A percentile compares a stretch with the other conserved stretches of the same genome.
phyloP scores from a whole-genome alignment of 2,888 invertebrate species.

The Drosophila niveifrons region DNA sequence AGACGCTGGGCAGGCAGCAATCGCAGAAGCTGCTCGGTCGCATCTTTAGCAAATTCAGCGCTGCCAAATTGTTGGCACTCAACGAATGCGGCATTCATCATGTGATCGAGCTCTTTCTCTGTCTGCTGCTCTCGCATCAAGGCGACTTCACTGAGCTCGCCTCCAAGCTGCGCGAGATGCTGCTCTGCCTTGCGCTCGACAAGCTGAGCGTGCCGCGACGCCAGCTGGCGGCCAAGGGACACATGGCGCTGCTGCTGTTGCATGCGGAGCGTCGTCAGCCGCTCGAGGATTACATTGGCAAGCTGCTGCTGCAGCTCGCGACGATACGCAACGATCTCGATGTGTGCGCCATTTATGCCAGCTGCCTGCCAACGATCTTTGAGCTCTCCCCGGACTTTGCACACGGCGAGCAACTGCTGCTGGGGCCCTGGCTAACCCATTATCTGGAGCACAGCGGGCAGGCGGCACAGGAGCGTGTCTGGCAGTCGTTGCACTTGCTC shows the following conservation, averaged over 20 bases:
- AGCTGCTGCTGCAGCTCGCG: constrained; percentile 80
- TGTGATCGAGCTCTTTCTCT: constrained; percentile 85
- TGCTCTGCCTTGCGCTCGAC: constrained; percentile 83
- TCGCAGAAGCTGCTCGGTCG: constrained; percentile 86
- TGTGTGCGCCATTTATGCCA: constrained; percentile 79
- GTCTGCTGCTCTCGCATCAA: constrained; percentile 72
- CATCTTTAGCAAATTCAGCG: constrained; percentile 87
- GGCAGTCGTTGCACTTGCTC: constrained; percentile 82
- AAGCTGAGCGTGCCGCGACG: constrained; percentile 82
- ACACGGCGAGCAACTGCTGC: constrained; percentile 80
- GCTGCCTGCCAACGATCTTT: constrained; percentile 77
- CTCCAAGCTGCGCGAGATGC: constrained; percentile 83
- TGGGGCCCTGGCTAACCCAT: constrained; percentile 83
- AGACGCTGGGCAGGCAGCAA: constrained; percentile 77
- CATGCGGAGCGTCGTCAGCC: constrained; percentile 82
- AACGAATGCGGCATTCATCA: constrained; percentile 87
- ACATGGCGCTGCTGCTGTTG: constrained; percentile 84
- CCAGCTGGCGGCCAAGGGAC: constrained; percentile 83
- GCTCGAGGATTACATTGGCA: constrained; percentile 80
- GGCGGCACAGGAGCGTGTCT: constrained; percentile 82
- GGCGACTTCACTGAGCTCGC: constrained; percentile 80
- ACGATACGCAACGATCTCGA: constrained; percentile 76
- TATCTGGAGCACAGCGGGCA: constrained; percentile 80
- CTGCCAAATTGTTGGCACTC: constrained; percentile 86
- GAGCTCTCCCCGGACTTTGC: constrained; percentile 76